Percentiles rank a stretch among this genome's conserved stretches.
Conservation (phyloP, 2,113 vertebrate species). For the Machaerirhynchus nigripectus region DNA sequence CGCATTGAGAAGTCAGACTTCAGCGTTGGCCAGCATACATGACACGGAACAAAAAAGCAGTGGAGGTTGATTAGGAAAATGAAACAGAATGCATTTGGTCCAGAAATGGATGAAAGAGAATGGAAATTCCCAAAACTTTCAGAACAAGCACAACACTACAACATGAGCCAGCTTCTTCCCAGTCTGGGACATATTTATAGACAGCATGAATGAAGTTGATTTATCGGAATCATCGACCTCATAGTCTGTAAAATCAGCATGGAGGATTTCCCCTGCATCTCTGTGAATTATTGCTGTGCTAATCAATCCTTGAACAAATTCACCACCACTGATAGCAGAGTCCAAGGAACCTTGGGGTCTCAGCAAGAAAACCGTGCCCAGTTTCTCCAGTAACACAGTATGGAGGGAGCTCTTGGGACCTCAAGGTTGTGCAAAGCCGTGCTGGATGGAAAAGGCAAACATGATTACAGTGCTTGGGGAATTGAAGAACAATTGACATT, state of each 20-base stretch:
- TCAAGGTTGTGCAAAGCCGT: background rate
- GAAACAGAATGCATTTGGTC: background rate
- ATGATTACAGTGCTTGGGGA: background rate
- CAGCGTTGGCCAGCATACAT: background rate
- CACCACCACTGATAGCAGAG: background rate
- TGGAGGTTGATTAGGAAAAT: conserved; percentile 16
- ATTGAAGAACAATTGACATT: background rate
- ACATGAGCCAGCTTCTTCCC: conserved; percentile 11
- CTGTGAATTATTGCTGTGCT: background rate
- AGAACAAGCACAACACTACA: background rate
- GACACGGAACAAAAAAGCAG: background rate
- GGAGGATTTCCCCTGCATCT: background rate
- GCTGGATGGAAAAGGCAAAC: background rate
- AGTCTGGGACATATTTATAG: conserved; percentile 24
- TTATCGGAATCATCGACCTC: background rate
- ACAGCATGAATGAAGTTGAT: conserved; percentile 27
- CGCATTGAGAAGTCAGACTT: background rate
- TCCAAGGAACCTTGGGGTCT: background rate
- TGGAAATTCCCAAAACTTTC: conserved; percentile 18
- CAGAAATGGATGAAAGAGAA: conserved; percentile 21
- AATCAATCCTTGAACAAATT: conserved; percentile 16
- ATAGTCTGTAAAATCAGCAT: conserved; percentile 22
- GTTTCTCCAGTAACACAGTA: background rate
- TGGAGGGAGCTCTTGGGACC: background rate
- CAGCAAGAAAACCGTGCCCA: background rate